Base-by-base conservation (phyloP, 1,140 invertebrate genomes). In the Cylas formicarius region DNA sequence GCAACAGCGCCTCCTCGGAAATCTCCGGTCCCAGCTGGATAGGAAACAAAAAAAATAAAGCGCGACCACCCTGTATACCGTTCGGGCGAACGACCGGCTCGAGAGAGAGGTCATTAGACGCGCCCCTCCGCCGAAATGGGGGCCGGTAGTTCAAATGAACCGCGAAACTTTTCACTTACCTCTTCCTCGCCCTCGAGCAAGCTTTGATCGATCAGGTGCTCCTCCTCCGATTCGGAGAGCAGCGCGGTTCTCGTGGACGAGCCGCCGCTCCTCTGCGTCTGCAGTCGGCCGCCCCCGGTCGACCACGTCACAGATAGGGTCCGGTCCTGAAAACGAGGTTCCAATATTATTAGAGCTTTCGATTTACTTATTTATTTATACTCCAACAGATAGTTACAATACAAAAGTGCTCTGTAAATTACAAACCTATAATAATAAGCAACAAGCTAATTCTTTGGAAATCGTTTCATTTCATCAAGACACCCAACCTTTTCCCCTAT, bases 181-280 rank as follows among this genome's bases (percentile, higher is more conserved):
- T 62, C 64, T 33, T 67, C 63, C 11, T 66, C 65, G 27, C 62
- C 66, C 38, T 73, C 67, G 13, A 59, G 31, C 57, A 69, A 65
- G 22, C 52, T 60, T 32, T 68, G 61, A 36, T 63, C 63, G 10
- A 70, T 51, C 11, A 58, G 31, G 43, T 67, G 67, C 40, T 67
- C 66, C 20, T 69, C 68, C 33, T 67, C 68, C 14, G 66, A 67
- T 22, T 63, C 61, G 13, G 67, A 68, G 21, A 65, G 31, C 28
- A 67, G 23, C 9, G 63, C 54, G 10, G 56, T 58, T 27, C 57
- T 45, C 6, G 52, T 52, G 8, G 52, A 38, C 17, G 52, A 45
- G 10, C 52, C 50, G 16, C 52, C 48, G 37, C 50, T 57, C 17
- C 50, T 42, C 26, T 57, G 56, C n/a, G 47, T 55, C 17, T 47